Evolutionary conservation across 2,888 invertebrate species (phyloP).

Genomic region (Phania funesta): DNA sequence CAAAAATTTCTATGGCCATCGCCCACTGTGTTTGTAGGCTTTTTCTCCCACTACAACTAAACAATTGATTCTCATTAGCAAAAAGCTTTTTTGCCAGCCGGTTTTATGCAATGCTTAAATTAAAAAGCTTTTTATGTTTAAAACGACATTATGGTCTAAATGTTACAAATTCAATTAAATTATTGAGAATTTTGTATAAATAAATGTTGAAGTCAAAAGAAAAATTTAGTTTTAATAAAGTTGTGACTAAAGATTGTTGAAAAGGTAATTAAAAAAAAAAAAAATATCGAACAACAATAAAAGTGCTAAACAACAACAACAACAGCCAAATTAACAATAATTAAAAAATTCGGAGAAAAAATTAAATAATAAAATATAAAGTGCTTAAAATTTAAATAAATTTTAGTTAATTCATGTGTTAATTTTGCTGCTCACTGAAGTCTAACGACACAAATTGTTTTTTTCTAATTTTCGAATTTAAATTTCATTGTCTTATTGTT

Average conservation of each 20-base stretch:
- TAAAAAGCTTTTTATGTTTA: conserved; percentile 25
- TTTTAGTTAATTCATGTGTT: conserved; percentile 34
- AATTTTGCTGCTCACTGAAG: conserved; percentile 39
- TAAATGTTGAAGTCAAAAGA: conserved; percentile 50
- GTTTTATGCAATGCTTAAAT: conserved; percentile 34
- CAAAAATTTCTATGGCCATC: too few relatives aligned
- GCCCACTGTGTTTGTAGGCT: not conserved
- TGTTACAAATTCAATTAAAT: conserved; percentile 28
- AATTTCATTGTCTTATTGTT: conserved; percentile 33
- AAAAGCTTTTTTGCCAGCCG: conserved; percentile 27
- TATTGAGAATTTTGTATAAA: conserved; percentile 60
- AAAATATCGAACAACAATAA: not conserved
- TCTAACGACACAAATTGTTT: conserved; percentile 32
- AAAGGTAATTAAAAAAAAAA: conserved; percentile 39
- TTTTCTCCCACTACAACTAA: not conserved
- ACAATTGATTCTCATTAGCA: not conserved
- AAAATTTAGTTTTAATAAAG: conserved; percentile 62
- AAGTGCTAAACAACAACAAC: too few relatives aligned
- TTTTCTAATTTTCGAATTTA: not conserved
- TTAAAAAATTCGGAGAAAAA: conserved; percentile 11
- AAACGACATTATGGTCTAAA: conserved; percentile 6
- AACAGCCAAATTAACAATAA: not conserved
- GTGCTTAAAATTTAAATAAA: conserved; percentile 38
- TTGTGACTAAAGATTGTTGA: conserved; percentile 52
- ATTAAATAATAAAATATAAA: conserved; percentile 13